Evolutionary conservation across 2,797 vertebrate species (phyloP).

Genomic region (Sebastes kiyomatsui): DNA sequence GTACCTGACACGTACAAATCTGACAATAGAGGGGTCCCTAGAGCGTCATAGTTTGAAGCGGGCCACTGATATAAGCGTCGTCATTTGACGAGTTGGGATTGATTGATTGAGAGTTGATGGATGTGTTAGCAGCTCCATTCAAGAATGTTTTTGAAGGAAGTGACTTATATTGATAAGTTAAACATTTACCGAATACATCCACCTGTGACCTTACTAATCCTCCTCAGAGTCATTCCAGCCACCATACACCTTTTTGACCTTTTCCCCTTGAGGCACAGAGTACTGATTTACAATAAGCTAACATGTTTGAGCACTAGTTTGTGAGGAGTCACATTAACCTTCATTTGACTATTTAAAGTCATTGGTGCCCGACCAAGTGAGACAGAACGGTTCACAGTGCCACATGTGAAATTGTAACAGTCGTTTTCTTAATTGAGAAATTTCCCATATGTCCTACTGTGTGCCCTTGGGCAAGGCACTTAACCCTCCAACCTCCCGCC

Average conservation of each 20-base stretch:
- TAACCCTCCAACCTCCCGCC: constrained; percentile 21
- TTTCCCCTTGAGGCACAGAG: not conserved
- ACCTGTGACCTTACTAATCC: constrained; percentile 1
- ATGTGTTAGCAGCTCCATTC: not conserved
- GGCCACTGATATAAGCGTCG: not conserved
- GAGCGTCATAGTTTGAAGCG: not conserved
- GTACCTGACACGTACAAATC: not conserved
- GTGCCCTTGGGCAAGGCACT: constrained; percentile 25
- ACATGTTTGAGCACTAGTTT: constrained; percentile 22
- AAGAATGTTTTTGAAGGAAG: not conserved
- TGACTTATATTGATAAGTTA: not conserved
- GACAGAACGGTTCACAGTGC: not conserved
- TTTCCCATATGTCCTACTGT: not conserved
- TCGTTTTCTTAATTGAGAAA: not conserved
- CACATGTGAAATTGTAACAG: not conserved
- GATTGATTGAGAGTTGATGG: not conserved
- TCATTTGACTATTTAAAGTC: not conserved
- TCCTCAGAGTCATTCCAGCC: constrained; percentile 14
- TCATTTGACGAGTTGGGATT: not conserved
- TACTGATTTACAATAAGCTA: constrained; percentile 35
- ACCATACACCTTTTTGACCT: constrained; percentile 1
- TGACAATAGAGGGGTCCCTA: not conserved
- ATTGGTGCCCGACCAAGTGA: not conserved
- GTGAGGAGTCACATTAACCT: not conserved
- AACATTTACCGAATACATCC: not conserved